Conservation (phyloP, 2,888 invertebrate species). For the Synanthedon andrenaeformis region DNA sequence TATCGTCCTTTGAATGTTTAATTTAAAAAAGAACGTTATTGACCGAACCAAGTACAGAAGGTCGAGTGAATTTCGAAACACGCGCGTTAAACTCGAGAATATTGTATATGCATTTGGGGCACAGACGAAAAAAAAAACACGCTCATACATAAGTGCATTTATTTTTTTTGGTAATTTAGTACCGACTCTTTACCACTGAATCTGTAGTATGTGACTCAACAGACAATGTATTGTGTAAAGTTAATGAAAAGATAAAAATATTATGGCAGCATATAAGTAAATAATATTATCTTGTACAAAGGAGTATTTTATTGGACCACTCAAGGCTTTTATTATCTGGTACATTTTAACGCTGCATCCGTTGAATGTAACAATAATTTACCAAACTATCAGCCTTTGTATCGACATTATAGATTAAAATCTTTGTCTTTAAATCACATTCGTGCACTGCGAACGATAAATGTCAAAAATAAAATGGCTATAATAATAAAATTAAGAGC, state of each 20-base stretch:
- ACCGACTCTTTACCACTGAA: background rate
- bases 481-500: background rate
- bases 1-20: background rate
- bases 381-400: too few relatives aligned
- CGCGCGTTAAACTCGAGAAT: constrained; percentile 35
- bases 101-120: constrained; percentile 54
- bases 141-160: constrained; percentile 2
- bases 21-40: constrained; percentile 24
- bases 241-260: background rate
- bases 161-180: constrained; percentile 4
- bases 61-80: constrained; percentile 46
- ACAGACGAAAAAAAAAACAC: constrained; percentile 31
- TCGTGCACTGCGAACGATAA: too few relatives aligned
- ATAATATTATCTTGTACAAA: background rate
- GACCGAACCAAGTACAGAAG: constrained; percentile 29
- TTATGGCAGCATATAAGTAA: background rate
- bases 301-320: background rate
- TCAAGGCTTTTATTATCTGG: background rate
- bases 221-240: background rate
- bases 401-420: too few relatives aligned
- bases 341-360: too few relatives aligned
- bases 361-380: too few relatives aligned
- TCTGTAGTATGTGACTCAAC: background rate
- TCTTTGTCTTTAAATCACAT: too few relatives aligned
- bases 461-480: background rate